Evolutionary conservation across 1,140 invertebrate genomes (phyloP), one percentile per base, ranked within the genome.

Genomic region (Papilio polytes): DNA sequence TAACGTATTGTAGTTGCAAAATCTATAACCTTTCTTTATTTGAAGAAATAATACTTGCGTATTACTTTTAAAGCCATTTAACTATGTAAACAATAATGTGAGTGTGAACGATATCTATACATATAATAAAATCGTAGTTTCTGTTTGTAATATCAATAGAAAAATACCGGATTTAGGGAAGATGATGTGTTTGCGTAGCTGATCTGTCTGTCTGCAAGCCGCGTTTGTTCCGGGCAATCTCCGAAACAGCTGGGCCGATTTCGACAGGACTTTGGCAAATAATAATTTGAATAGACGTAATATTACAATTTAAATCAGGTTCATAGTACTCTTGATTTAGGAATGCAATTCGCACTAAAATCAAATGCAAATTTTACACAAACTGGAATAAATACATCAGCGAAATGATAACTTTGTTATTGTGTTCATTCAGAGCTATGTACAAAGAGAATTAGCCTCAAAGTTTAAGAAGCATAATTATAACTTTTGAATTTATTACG

Each of bases 401-500:
- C 31, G 22, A 3, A 36, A 70, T 70, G 12, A 70, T 70, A 70
- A 70, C 63, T 70, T 70, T 66, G 22, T 31, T 66, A 66, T 66
- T 31, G 18, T 78, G 76, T 59, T 78, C 26, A 59, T 51, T 53
- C n/a, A 31, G 22, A 59, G 53, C 9, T 36, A 41, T 78, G 53
- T 56, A 59, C 51, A 78, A 78, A 53, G 10, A 59, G 76, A 41
- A 78, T 78, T 59, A 78, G 53, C n/a, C 10, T 31, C 4, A 70
- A 78, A 78, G 26, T 78, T 78, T 78, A 78, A 78, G 51, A 59
- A 59, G 31, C 53, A 31, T 31, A 78, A 78, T 78, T 78, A 78
- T 78, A 78, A 78, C 76, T 78, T 78, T 78, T 78, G 76, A 31
- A 78, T 78, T 78, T 78, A 78, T 78, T 78, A 78, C 76, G 76